A percentile compares a stretch with the other conserved stretches of the same genome.
These are phyloP conservation scores for Petroica traversi DNA, from an alignment of 2,113 vertebrate genomes.

Conservation along the genomic window DNA sequence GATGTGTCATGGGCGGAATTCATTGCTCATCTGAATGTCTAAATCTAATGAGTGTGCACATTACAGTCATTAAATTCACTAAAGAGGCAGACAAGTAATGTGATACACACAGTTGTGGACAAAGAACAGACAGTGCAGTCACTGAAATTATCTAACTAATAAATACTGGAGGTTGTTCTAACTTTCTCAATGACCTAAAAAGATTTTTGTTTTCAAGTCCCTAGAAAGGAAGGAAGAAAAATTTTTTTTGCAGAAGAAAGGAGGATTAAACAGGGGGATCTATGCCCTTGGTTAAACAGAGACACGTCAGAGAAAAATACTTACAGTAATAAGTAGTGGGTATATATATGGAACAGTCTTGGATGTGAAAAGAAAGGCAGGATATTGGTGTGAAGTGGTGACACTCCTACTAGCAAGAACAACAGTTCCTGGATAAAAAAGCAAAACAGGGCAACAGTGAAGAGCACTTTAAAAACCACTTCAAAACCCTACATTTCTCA, in stretches of 20 bases:
- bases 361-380: not conserved
- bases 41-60: not conserved
- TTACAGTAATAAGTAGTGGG: not conserved
- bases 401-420: not conserved
- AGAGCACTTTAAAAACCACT: not conserved
- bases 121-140: not conserved
- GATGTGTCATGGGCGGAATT: not conserved
- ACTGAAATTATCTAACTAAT: not conserved
- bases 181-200: not conserved
- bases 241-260: not conserved
- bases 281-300: not conserved
- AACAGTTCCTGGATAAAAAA: not conserved
- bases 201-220: not conserved
- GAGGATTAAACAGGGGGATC: not conserved
- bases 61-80: not conserved
- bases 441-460: not conserved
- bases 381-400: not conserved
- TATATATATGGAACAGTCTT: not conserved
- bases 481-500: fast-evolving
- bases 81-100: not conserved
- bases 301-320: not conserved
- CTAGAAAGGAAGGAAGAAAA: not conserved
- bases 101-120: not conserved
- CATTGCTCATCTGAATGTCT: not conserved
- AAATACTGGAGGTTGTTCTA: not conserved